These are phyloP conservation scores for Macrophya annulata DNA, from an alignment of 2,888 invertebrate species.

Conservation along the genomic window DNA sequence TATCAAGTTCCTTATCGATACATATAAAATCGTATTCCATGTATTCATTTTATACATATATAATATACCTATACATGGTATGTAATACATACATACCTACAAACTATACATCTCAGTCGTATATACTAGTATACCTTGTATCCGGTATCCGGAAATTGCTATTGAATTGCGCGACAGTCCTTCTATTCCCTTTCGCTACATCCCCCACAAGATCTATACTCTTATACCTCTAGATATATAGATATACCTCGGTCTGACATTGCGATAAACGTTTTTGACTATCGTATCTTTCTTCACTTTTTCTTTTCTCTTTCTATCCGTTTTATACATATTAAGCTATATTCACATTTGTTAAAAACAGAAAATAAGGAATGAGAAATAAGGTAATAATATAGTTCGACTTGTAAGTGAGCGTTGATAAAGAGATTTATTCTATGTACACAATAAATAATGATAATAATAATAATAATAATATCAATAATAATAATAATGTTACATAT, in stretches of 20 bases:
- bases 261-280: not conserved
- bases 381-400: not conserved
- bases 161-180: constrained; percentile 42
- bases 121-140: not conserved
- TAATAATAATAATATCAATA: constrained; percentile 28
- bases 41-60: not conserved
- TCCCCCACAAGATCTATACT: not conserved
- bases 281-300: not conserved
- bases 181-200: constrained; percentile 46
- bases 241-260: not conserved
- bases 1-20: not conserved
- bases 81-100: too few relatives aligned
- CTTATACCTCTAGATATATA: too few relatives aligned
- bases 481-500: constrained; percentile 46
- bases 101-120: not conserved
- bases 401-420: constrained; percentile 45
- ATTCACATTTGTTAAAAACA: not conserved
- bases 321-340: not conserved
- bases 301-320: not conserved
- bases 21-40: not conserved
- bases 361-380: not conserved
- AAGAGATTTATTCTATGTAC: constrained; percentile 54
- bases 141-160: constrained; percentile 53
- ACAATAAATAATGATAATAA: constrained; percentile 50
- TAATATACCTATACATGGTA: not conserved